Evolutionary conservation across 2,113 vertebrate genomes (phyloP), one percentile per base, ranked within the genome.

Genomic region (Macroglossus sobrinus): DNA sequence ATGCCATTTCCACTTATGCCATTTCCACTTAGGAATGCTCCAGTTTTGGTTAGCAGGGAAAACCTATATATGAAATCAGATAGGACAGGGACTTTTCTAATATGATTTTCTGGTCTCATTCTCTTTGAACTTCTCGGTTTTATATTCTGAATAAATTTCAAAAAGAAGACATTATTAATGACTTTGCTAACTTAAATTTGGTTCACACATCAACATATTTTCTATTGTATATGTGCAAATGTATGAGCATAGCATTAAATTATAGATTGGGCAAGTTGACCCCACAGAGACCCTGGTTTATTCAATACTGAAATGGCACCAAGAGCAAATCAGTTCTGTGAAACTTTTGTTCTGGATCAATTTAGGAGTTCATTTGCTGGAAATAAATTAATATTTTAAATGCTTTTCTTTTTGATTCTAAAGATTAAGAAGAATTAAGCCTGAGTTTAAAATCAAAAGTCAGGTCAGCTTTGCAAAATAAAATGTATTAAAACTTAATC

Each of bases 381-480:
- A 59, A 85, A 81, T 21, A 81, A 85, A 16, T 78, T 79, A 63
- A 80, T 87, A 75, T 53, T 92, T 16, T 74, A 91, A 74, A 80
- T 79, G 82, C 4, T 0, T 35, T 69, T n/a, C 5, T n/a, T 50
- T 89, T 72, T 18, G 90, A 28, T 76, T 30, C 12, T 82, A 40
- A 78, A 89, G 2, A 30, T 64, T 84, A 79, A 5, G 30, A 76
- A 69, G 45, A 33, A 22, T 24, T 61, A 26, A 89, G 30, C 24
- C 19, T 78, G 8, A 78, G 30, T 66, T 84, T 59, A 95, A 63
- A 89, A 91, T 95, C 35, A 38, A 69, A 84, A 79, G 71, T 59
- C 13, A 91, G 76, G 45, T 68, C 53, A 72, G 28, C 19, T 79
- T 96, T 97, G 40, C 40, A 90, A 92, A 93, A 85, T 89, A 61